Percentiles rank a stretch among this genome's conserved stretches.
Conservation (phyloP, 2,888 invertebrate species). For the Drosophila borborema region DNA sequence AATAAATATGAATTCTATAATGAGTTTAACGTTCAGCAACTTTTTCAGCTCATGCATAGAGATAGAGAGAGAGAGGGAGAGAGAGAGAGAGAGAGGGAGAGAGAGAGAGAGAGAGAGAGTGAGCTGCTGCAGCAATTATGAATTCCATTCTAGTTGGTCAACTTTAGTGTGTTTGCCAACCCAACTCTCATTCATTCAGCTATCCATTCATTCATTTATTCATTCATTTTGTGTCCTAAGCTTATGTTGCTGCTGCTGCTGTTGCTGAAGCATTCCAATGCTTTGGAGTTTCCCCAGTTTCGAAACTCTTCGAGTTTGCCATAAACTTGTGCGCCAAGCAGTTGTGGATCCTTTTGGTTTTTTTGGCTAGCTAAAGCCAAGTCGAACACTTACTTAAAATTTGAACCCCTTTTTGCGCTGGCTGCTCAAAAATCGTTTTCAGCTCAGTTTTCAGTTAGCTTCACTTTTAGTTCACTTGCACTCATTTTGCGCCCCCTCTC, state of each 20-base stretch:
- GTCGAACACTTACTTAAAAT: slow-evolving; percentile 61
- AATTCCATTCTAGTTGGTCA: slow-evolving; percentile 59
- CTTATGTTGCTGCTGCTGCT: slow-evolving; percentile 20
- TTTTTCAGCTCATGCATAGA: slow-evolving; percentile 1
- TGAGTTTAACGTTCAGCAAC: neutral
- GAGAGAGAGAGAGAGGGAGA: too few species aligned
- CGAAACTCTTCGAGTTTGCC: slow-evolving; percentile 37
- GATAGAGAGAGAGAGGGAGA: too few species aligned
- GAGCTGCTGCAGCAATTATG: slow-evolving; percentile 53
- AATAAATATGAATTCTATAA: neutral
- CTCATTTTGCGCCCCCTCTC: slow-evolving; percentile 36
- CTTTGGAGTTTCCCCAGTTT: slow-evolving; percentile 40
- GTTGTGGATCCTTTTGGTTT: slow-evolving; percentile 24
- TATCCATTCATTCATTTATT: slow-evolving; percentile 72
- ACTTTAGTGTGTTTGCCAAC: slow-evolving; percentile 30
- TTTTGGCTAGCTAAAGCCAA: slow-evolving; percentile 11
- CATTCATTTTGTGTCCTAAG: slow-evolving; percentile 58
- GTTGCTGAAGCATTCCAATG: slow-evolving; percentile 41
- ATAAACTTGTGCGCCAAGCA: slow-evolving; percentile 37
- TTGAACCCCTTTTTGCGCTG: slow-evolving; percentile 51
- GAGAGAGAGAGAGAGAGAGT: slow-evolving; percentile 8
- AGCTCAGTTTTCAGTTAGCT: slow-evolving; percentile 61
- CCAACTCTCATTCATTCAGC: slow-evolving; percentile 51
- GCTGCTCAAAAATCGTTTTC: slow-evolving; percentile 58
- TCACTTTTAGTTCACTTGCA: slow-evolving; percentile 66